Evolutionary conservation across 2,797 vertebrate genomes (phyloP).

Genomic region (Craterocephalus amniculus): DNA sequence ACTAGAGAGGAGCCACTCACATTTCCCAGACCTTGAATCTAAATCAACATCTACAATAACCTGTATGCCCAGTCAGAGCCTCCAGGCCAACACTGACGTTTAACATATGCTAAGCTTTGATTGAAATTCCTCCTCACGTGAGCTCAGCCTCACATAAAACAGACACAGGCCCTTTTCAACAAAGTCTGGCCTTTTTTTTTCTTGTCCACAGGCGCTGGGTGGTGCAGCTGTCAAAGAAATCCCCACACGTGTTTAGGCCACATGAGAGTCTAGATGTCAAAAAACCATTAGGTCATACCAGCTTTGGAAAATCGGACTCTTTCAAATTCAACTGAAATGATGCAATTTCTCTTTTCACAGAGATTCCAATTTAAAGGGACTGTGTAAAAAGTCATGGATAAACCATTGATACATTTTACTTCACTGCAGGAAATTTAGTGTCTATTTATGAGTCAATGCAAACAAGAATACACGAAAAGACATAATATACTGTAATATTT

Average conservation of each 20-base stretch:
- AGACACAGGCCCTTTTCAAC: slow-evolving; percentile 55
- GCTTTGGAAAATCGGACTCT: slow-evolving; percentile 45
- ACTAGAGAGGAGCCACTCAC: slow-evolving; percentile 16
- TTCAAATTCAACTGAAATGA: slow-evolving; percentile 45
- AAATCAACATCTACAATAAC: slow-evolving; percentile 47
- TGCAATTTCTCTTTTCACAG: slow-evolving; percentile 15
- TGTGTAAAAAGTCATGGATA: not conserved
- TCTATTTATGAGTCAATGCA: not conserved
- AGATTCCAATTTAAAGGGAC: not conserved
- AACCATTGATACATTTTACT: not conserved
- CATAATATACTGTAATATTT: not conserved
- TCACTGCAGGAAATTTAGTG: not conserved
- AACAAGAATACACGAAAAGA: not conserved
- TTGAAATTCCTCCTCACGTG: slow-evolving; percentile 49
- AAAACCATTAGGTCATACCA: slow-evolving; percentile 46
- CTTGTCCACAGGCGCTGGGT: slow-evolving; percentile 30
- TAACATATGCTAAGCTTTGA: slow-evolving; percentile 43
- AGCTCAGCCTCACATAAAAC: slow-evolving; percentile 46
- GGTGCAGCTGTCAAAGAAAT: slow-evolving; percentile 60
- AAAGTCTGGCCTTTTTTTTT: slow-evolving; percentile 60
- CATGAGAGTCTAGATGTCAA: slow-evolving; percentile 61
- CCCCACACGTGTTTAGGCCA: slow-evolving; percentile 65
- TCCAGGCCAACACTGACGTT: slow-evolving; percentile 42
- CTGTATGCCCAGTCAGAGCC: slow-evolving; percentile 32
- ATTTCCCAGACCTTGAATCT: slow-evolving; percentile 35